Evolutionary conservation across 2,113 vertebrate species (phyloP), one percentile per base, ranked within the genome.

Genomic region (Melanerpes formicivorus): DNA sequence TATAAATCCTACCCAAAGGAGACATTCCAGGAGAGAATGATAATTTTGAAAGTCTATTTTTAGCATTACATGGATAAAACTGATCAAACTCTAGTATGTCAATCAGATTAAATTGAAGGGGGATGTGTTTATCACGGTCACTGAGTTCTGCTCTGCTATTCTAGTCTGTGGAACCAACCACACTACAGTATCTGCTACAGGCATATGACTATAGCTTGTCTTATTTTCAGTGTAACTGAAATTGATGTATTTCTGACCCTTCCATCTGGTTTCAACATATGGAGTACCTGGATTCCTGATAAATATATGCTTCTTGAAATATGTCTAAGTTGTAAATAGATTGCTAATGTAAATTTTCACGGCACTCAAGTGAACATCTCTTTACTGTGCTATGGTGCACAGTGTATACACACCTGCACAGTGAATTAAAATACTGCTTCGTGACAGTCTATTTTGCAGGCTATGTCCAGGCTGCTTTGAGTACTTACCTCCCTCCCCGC

Each of bases 401-500:
- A 59, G 56, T 1, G 0, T 75, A 29, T 40, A 30, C 3, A 23
- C 26, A n/a, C 16, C 8, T 52, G 30, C 72, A 32, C 1, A 1
- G 18, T 0, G 0, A 40, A 54, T 26, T 32, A 60, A 46, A n/a
- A 18, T 70, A 34, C 27, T n/a, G 5, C 34, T 90, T 83, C n/a
- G 3, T 71, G 40, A 22, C 37, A 60, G 19, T 54, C 27, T 67
- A 80, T 80, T 26, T 7, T 22, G 27, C 30, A 80, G 17, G 56
- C 26, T 48, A 30, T 65, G 4, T 55, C 14, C 0, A 0, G 8
- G 56, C 17, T 80, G 4, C 64, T 65, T 16, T 44, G 29, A 63
- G 3, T 65, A 32, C 26, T 83, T 74, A 16, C 7, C 10, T 76
- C 32, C 19, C 29, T n/a, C 11, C n/a, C 11, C 81, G 27, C 48